Percentiles rank a stretch among this genome's conserved stretches.
Conservation (phyloP, 2,797 vertebrate species). For the Limnodromus scolopaceus region DNA sequence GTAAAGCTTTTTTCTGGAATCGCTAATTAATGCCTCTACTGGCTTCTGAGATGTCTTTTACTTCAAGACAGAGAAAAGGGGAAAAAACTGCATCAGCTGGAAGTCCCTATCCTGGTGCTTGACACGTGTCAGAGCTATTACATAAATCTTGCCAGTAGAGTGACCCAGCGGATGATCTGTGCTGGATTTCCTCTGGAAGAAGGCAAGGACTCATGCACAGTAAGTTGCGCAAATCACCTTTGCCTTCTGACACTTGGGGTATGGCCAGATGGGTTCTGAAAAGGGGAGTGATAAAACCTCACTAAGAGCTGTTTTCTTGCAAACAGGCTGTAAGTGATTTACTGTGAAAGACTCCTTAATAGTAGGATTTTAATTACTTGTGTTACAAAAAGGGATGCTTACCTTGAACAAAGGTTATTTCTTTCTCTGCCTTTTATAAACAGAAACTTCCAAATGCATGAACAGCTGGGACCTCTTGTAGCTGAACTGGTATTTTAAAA, state of each 20-base stretch:
- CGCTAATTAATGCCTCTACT: neutral
- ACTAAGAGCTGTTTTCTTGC: neutral
- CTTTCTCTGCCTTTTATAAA: neutral
- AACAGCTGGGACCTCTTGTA: neutral
- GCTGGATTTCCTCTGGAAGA: constrained; percentile 55
- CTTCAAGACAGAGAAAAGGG: constrained; percentile 50
- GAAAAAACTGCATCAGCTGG: constrained; percentile 61
- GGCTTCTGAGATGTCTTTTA: neutral
- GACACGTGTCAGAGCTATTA: constrained; percentile 50
- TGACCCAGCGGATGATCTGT: constrained; percentile 62
- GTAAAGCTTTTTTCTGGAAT: neutral
- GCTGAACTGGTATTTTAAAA: neutral
- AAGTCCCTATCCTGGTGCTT: constrained; percentile 57
- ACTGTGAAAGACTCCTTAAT: neutral
- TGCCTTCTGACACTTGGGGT: neutral
- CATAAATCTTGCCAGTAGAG: neutral
- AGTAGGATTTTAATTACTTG: neutral
- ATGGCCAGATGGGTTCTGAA: neutral
- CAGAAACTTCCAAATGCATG: neutral
- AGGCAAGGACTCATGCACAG: constrained; percentile 45
- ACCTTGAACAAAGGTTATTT: neutral
- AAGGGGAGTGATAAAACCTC: neutral
- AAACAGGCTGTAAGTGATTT: neutral
- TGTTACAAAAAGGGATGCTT: neutral
- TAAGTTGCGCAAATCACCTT: neutral